Base-by-base conservation (phyloP, 2,888 invertebrate genomes). In the Altica lythri region DNA sequence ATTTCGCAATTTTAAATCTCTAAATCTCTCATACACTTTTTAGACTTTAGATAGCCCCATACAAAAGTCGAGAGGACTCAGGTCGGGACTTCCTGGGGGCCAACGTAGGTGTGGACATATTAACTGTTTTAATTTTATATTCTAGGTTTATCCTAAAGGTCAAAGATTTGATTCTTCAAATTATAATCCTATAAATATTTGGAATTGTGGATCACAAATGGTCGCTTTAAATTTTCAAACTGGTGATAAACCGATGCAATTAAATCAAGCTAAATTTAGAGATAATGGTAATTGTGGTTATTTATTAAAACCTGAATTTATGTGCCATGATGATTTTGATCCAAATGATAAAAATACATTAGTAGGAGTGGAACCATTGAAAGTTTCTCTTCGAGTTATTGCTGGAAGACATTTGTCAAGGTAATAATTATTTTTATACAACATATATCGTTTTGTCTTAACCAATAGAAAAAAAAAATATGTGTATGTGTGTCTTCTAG, bases 211-310 rank as follows among this genome's bases (percentile, higher is more conserved):
- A 1, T 92, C 91, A 38, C 99, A 99, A 77, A 93, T 99, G 95
- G 92, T 94, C 0, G 97, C 98, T 0, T 79, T 99, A 2, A 99
- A 99, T 77, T 99, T 95, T 76, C 99, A 99, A 77, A 98, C 98
- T 0, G 83, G 86, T 57, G 98, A 98, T 74, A 92, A 91, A 70
- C 83, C 93, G 8, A 98, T 99, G 96, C 97, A 99, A 76, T 72
- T 97, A 6, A 98, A 99, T 77, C 88, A 90, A 72, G 95, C 92
- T 0, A 90, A 90, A 72, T 99, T 99, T 72, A 80, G 88, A 18
- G 89, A 92, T 71, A 99, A 99, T 71, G 96, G 95, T 0, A 82
- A 85, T 22, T 95, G 95, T 74, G 99, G 99, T 0, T 99, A 90
- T 73, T 80, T 99, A 1, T 76, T 98, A 49, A 91, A 92, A 72